Evolutionary conservation across 1,140 invertebrate genomes (phyloP).

Genomic region (Probaryconus sp.): DNA sequence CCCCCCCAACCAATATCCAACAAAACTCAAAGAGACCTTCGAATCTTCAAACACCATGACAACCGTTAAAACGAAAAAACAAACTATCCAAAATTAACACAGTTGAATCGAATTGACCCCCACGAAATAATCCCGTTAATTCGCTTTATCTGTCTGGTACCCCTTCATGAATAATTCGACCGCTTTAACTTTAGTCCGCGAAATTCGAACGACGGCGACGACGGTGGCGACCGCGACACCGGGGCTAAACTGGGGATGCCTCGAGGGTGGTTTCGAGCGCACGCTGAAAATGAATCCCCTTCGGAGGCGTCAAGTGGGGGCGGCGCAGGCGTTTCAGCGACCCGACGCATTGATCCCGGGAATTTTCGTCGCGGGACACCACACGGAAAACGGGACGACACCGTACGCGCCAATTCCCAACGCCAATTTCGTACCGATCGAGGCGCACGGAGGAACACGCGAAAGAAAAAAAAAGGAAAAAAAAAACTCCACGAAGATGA

Average conservation of each 20-base stretch:
- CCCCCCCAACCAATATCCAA: too few relatives aligned
- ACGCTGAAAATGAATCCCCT: constrained; percentile 57
- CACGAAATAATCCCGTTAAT: too few relatives aligned
- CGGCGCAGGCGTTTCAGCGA: constrained; percentile 53
- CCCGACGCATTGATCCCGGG: constrained; percentile 57
- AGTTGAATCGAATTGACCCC: too few relatives aligned
- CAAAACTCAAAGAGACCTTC: too few relatives aligned
- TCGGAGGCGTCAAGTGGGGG: constrained; percentile 47
- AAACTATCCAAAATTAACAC: too few relatives aligned
- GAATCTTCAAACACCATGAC: too few relatives aligned
- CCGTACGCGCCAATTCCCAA: constrained; percentile 55
- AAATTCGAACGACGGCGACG: constrained; percentile 25
- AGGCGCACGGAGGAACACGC: constrained; percentile 22
- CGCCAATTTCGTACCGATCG: constrained; percentile 54
- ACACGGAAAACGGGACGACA: constrained; percentile 52
- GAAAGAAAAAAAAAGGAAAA: not conserved
- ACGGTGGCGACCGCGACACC: constrained; percentile 52
- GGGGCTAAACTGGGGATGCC: constrained; percentile 48
- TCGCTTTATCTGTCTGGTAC: too few relatives aligned
- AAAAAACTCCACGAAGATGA: too few relatives aligned
- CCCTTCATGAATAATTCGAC: too few relatives aligned
- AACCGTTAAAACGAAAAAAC: too few relatives aligned
- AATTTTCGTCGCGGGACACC: constrained; percentile 57
- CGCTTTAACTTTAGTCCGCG: not conserved
- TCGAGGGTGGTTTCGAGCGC: constrained; percentile 50